These are phyloP conservation scores for Catotricha subobsoleta DNA, from an alignment of 2,888 invertebrate species.

Conservation along the genomic window DNA sequence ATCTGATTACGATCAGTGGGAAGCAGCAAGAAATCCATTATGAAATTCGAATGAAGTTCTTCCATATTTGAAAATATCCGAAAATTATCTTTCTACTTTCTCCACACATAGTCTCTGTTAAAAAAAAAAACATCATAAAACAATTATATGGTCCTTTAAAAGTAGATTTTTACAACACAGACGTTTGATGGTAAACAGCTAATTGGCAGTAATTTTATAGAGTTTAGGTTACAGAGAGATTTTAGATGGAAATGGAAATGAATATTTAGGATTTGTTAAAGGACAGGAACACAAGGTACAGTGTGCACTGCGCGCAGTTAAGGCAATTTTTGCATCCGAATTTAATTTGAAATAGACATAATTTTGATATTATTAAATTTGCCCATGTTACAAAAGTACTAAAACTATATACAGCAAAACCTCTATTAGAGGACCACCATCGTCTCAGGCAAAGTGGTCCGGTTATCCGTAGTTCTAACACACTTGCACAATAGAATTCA, in stretches of 20 bases:
- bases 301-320: constrained; percentile 6
- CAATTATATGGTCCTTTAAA: constrained; percentile 31
- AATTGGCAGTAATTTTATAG: constrained; percentile 41
- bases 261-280: constrained; percentile 25
- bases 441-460: too few relatives aligned
- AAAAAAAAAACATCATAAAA: constrained; percentile 17
- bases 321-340: constrained; percentile 6
- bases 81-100: constrained; percentile 60
- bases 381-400: constrained; percentile 11
- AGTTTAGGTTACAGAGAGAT: constrained; percentile 42
- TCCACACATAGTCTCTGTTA: constrained; percentile 38
- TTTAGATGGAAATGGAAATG: constrained; percentile 43
- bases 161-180: constrained; percentile 26
- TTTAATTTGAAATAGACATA: neutral
- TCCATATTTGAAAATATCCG: constrained; percentile 63
- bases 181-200: constrained; percentile 23
- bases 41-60: constrained; percentile 61
- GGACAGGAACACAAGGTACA: constrained; percentile 17
- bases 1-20: constrained; percentile 46
- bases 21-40: constrained; percentile 36
- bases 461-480: too few relatives aligned
- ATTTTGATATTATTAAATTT: constrained; percentile 8
- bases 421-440: too few relatives aligned
- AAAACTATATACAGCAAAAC: constrained; percentile 11
- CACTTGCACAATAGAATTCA: too few relatives aligned